Percentiles rank a stretch among this genome's conserved stretches.
Evolutionary conservation across 2,888 invertebrate species (phyloP).

Genomic region (Mesorhabditis spiculigera): DNA sequence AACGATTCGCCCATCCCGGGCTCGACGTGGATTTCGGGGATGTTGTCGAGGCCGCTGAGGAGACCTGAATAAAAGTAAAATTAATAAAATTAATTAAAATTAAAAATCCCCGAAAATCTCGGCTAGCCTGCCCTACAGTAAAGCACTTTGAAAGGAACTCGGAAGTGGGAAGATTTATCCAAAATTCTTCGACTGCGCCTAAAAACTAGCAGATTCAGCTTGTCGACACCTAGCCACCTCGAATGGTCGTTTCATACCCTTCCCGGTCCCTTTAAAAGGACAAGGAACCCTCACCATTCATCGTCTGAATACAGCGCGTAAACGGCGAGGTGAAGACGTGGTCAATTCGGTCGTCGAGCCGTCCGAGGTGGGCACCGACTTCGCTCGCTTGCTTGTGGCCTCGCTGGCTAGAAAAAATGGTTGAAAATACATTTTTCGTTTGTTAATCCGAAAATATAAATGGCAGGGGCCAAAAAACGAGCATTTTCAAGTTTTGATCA

Average conservation of each 20-base stretch:
- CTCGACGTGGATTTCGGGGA: slow-evolving; percentile 41
- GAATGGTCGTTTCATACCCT: no score
- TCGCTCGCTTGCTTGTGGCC: slow-evolving; percentile 49
- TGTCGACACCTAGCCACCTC: no score
- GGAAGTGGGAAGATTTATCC: no score
- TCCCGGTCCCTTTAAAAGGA: no score
- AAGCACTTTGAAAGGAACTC: no score
- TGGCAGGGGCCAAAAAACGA: no score
- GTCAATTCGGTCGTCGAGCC: slow-evolving; percentile 37
- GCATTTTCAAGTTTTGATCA: no score
- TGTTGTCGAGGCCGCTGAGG: slow-evolving; percentile 12
- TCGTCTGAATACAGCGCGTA: slow-evolving; percentile 51
- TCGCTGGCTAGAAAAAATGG: slow-evolving; percentile 31
- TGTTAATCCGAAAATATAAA: no score
- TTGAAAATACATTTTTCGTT: no score
- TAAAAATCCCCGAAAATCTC: slow-evolving; percentile 18
- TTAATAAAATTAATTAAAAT: neutral
- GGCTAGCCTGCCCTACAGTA: slow-evolving; percentile 1
- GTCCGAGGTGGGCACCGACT: slow-evolving; percentile 37
- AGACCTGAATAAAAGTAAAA: neutral
- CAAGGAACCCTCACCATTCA: neutral
- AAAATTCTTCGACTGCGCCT: no score
- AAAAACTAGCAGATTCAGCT: no score
- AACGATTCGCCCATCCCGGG: slow-evolving; percentile 52
- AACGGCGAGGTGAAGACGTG: slow-evolving; percentile 50